A percentile compares a stretch with the other conserved stretches of the same genome.
phyloP scores from a whole-genome alignment of 2,888 invertebrate genomes.

The Lycia hirtaria region DNA sequence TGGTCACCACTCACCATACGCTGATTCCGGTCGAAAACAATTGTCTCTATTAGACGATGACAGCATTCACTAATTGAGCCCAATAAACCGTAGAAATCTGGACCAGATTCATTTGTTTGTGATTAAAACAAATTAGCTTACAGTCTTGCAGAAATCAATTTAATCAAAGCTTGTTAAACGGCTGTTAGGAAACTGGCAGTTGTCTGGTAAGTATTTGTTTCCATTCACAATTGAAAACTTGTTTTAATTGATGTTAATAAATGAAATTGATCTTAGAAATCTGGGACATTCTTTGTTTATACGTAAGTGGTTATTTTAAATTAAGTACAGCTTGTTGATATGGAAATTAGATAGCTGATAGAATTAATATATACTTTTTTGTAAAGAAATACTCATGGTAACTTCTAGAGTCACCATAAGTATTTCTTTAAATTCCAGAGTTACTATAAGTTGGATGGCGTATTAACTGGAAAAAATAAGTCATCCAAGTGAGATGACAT shows the following conservation, averaged over 20 bases:
- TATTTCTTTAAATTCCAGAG: no score
- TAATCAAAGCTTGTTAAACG: background rate
- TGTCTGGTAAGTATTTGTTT: constrained; percentile 42
- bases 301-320: no score
- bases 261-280: constrained; percentile 5
- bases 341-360: no score
- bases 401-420: no score
- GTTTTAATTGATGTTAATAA: constrained; percentile 31
- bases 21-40: constrained; percentile 55
- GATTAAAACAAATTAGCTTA: constrained; percentile 6
- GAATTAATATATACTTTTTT: no score
- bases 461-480: no score
- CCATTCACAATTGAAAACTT: constrained; percentile 41
- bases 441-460: no score
- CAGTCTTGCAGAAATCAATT: background rate
- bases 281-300: constrained; percentile 8
- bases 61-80: constrained; percentile 39
- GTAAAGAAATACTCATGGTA: no score
- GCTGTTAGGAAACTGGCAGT: background rate
- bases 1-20: constrained; percentile 60
- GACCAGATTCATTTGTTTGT: constrained; percentile 8
- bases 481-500: no score
- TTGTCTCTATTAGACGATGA: constrained; percentile 49
- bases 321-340: no score
- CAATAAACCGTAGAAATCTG: constrained; percentile 17